These are phyloP conservation scores for Dilophus febrilis DNA, from an alignment of 2,888 invertebrate genomes.

Conservation along the genomic window DNA sequence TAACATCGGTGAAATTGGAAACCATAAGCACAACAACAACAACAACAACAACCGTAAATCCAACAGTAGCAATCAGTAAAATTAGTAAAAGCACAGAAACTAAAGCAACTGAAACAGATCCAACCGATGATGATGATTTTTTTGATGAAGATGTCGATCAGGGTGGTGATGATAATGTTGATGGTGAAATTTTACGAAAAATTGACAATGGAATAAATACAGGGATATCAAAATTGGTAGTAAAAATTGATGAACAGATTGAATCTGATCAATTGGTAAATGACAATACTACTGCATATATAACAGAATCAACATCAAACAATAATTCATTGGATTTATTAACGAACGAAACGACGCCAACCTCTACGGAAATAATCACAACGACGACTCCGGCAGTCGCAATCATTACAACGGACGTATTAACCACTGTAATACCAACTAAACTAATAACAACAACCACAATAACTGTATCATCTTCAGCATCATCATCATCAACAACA, in stretches of 20 bases:
- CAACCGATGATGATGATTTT: no score
- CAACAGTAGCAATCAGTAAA: slow-evolving; percentile 14
- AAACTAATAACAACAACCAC: neutral
- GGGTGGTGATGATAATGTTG: no score
- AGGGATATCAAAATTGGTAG: no score
- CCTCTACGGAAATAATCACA: slow-evolving; percentile 8
- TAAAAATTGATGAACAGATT: no score
- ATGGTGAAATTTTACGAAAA: no score
- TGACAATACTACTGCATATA: neutral
- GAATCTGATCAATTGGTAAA: neutral
- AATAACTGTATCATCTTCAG: neutral
- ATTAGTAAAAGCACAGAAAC: slow-evolving; percentile 9
- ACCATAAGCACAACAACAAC: slow-evolving; percentile 6
- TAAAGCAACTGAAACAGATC: slow-evolving; percentile 5
- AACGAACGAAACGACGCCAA: slow-evolving; percentile 7
- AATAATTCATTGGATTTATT: no score
- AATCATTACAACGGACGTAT: no score
- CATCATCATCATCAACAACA: neutral
- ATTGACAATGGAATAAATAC: no score
- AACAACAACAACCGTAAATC: slow-evolving; percentile 9
- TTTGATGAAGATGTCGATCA: no score
- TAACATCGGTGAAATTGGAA: no score
- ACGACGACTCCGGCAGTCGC: slow-evolving; percentile 1
- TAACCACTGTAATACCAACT: no score
- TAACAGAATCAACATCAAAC: slow-evolving; percentile 7